Conservation (phyloP, 2,888 invertebrate genomes). For the Brenthis ino region DNA sequence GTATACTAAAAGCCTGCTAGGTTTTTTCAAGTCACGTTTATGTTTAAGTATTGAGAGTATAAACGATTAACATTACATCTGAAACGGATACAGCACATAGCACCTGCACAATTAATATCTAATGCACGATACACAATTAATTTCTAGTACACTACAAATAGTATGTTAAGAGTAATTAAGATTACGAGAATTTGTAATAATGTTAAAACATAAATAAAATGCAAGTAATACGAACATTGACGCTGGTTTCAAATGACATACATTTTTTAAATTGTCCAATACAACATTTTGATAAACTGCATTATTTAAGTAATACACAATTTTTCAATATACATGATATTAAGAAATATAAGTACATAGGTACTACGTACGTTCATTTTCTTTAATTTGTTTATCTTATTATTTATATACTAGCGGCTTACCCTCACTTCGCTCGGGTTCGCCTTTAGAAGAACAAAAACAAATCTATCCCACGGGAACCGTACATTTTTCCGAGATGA, state of each 20-base stretch:
- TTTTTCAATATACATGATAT: too few species aligned
- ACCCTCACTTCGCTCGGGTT: too few species aligned
- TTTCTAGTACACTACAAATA: constrained; percentile 53
- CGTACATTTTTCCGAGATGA: too few species aligned
- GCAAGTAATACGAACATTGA: constrained; percentile 35
- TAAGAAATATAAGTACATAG: too few species aligned
- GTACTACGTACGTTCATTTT: too few species aligned
- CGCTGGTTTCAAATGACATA: constrained; percentile 31
- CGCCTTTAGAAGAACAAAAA: too few species aligned
- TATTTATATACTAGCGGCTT: too few species aligned
- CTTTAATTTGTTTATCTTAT: too few species aligned
- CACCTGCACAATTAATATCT: constrained; percentile 39
- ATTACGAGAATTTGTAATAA: constrained; percentile 53
- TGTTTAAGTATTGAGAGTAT: constrained; percentile 25
- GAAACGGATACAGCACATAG: constrained; percentile 33
- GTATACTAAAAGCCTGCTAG: not conserved
- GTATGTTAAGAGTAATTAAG: constrained; percentile 53
- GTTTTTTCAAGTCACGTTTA: constrained; percentile 23
- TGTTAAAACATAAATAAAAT: constrained; percentile 52
- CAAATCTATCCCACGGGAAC: too few species aligned
- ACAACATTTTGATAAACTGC: too few species aligned
- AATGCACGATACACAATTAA: constrained; percentile 19
- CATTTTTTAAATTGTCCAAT: constrained; percentile 25
- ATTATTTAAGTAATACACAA: too few species aligned
- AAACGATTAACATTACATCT: constrained; percentile 6